A percentile compares a stretch with the other conserved stretches of the same genome.
phyloP scores from a whole-genome alignment of 2,113 vertebrate species.

The Lampris incognitus region DNA sequence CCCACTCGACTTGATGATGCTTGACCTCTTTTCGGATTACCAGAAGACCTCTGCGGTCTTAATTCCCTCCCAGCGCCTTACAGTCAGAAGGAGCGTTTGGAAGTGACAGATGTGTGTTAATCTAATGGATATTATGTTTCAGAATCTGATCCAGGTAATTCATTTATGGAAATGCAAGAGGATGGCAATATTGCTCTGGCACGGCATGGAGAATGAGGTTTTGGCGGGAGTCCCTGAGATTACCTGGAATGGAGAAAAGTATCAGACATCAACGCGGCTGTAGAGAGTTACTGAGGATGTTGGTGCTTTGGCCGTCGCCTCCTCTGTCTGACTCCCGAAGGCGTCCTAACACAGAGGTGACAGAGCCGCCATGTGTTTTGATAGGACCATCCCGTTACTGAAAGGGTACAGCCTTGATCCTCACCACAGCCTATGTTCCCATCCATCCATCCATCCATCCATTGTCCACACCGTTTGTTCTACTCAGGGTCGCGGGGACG shows the following conservation, averaged over 20 bases:
- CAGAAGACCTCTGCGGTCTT: constrained; percentile 35
- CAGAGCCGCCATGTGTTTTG: too few species aligned
- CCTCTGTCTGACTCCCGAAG: constrained; percentile 13
- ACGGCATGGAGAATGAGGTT: neutral
- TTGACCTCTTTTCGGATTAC: constrained; percentile 38
- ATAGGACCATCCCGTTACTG: too few species aligned
- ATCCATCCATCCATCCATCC: too few species aligned
- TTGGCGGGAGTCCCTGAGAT: too few species aligned
- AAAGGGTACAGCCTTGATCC: constrained; percentile 51
- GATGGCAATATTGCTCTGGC: constrained; percentile 2
- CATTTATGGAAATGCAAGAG: neutral
- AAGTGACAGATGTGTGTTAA: constrained; percentile 17
- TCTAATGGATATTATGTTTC: neutral
- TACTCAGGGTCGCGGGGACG: too few species aligned
- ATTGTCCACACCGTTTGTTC: too few species aligned
- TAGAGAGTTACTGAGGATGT: neutral
- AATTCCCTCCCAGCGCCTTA: constrained; percentile 6
- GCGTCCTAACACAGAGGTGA: too few species aligned
- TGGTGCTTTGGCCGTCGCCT: neutral
- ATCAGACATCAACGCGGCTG: constrained; percentile 1
- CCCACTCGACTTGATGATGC: neutral
- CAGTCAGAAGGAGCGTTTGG: neutral
- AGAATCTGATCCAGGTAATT: neutral
- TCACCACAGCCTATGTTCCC: neutral
- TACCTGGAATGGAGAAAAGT: neutral